Evolutionary conservation across 2,113 vertebrate genomes (phyloP).

Genomic region (Equus quagga): DNA sequence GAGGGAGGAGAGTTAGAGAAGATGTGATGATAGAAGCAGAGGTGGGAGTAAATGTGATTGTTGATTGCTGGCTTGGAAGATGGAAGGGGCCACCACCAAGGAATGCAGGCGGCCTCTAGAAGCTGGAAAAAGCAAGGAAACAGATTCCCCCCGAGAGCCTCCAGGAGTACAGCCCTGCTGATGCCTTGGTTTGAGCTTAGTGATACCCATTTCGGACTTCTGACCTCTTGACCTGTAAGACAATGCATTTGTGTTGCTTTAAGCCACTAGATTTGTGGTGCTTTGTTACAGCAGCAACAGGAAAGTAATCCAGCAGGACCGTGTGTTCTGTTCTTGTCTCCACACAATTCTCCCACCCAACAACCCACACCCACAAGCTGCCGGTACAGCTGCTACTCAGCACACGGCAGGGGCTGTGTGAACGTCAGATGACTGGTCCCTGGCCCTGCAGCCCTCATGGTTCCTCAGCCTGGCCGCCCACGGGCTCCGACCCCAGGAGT

Average conservation of each 20-base stretch:
- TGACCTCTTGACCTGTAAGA: neutral
- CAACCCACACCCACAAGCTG: neutral
- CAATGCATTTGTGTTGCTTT: neutral
- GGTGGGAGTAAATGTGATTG: neutral
- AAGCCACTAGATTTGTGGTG: neutral
- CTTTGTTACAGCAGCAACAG: neutral
- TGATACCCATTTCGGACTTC: neutral
- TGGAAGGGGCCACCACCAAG: neutral
- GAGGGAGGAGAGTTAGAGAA: neutral
- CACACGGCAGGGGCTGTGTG: neutral
- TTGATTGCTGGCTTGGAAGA: neutral
- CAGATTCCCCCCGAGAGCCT: neutral
- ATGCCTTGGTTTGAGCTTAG: neutral
- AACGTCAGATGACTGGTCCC: neutral
- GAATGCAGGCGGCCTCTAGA: neutral
- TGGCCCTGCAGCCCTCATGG: neutral
- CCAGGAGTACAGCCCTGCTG: neutral
- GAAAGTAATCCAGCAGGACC: neutral
- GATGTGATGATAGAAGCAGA: neutral
- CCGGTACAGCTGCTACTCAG: accelerated
- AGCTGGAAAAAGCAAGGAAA: neutral
- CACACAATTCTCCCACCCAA: accelerated
- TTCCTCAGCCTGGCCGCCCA: neutral
- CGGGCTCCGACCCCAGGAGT: neutral
- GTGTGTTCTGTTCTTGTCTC: neutral